Evolutionary conservation across 2,113 vertebrate species (phyloP), one percentile per base, ranked within the genome.

Genomic region (Astur gentilis): DNA sequence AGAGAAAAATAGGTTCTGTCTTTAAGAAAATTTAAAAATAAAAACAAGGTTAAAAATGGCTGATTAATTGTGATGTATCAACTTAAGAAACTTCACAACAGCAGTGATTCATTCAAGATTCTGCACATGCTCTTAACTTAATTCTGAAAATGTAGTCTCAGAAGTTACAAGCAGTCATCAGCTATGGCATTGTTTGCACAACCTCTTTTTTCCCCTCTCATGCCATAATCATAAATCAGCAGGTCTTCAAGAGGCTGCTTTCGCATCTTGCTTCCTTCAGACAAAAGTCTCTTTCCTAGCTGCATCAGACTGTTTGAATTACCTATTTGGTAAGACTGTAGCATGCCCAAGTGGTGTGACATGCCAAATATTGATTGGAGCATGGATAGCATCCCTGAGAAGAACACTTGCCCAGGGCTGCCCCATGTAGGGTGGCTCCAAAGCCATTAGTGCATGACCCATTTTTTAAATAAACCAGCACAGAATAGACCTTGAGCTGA

Each of bases 281-380:
- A 62, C 14, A 50, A 55, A 89, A 84, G 11, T 50, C 19, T 31
- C 16, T 19, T 49, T 85, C 12, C 25, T 25, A 38, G 27, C 38
- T 57, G 16, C n/a, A 34, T 15, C 40, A 66, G 14, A 12, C 18
- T 64, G 6, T 76, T 82, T 64, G 36, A 13, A 11, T 62, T 78
- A 27, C 42, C 19, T 5, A 8, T 61, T 40, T 47, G 40, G 12
- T 61, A 85, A 64, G 52, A 40, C 49, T 79, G 34, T 52, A 34
- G 25, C 7, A 5, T 42, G 47, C 9, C 4, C 32, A 87, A 29
- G 13, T 79, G 31, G 15, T 65, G 19, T 40, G 40, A 49, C 8
- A 1, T 72, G 13, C 17, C 1, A 3, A 55, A 55, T 61, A 44
- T 34, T 0, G 1, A 11, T n/a, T 54, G 26, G 22, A 72, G 20